Evolutionary conservation across 2,113 vertebrate species (phyloP), one percentile per base, ranked within the genome.

Genomic region (Thunnus thynnus): DNA sequence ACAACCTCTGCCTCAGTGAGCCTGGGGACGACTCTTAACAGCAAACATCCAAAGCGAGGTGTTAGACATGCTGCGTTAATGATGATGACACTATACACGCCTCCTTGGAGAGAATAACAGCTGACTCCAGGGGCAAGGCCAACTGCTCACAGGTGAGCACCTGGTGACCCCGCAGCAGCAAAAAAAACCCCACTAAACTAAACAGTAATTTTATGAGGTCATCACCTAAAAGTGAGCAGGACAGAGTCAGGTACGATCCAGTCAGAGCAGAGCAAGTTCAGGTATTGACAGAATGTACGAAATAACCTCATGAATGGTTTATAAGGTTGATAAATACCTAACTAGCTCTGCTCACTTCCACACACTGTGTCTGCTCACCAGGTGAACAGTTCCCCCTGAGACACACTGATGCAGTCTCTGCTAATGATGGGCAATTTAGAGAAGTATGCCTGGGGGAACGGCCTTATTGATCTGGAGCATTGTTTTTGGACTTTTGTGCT

Each of bases 181-280:
- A 10, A 20, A 20, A 55, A 16, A 55, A 55, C 4, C 9, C n/a
- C 6, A 41, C 36, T 41, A 41, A 82, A 63, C 60, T 47, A 5
- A 79, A 80, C 14, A n/a, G 41, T 20, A 51, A 72, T 22, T 71
- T 56, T 12, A 3, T 69, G 52, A 85, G 82, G 84, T 83, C 79
- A 51, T 13, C 25, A 17, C 14, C 76, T 76, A 27, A 50, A 63
- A 61, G 7, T 50, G 57, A 67, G 22, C 12, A 66, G 58, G 72
- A 76, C 77, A 58, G 56, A 55, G 30, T 65, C 13, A 18, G 48
- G 27, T 27, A 52, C 54, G 55, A 47, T 63, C 60, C 64, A 61
- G 76, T 69, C 51, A 44, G 80, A 18, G 51, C 2, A 17, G 50
- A 65, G 41, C 64, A 54, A 47, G 25, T 73, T 73, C 55, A 47